Conservation (phyloP, 2,888 invertebrate species). For the Argyresthia goedartella region DNA sequence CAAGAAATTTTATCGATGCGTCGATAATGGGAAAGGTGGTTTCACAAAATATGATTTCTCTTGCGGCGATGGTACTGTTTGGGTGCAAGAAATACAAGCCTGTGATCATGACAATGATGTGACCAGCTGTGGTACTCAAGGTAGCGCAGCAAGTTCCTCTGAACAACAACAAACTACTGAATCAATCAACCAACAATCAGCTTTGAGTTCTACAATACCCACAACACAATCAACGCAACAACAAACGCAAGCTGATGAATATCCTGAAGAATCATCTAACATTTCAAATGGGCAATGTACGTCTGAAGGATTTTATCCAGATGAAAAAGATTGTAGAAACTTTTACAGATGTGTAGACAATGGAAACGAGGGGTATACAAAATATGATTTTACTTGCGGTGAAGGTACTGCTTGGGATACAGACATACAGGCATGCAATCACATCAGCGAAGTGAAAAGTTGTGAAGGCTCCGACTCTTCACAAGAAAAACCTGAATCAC, state of each 20-base stretch:
- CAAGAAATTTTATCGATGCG: slow-evolving; percentile 81
- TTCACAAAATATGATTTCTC: slow-evolving; percentile 70
- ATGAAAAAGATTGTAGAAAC: slow-evolving; percentile 54
- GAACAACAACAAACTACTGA: slow-evolving; percentile 11
- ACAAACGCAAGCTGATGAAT: slow-evolving; percentile 19
- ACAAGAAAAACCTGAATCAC: slow-evolving; percentile 18
- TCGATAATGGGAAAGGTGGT: slow-evolving; percentile 53
- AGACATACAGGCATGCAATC: slow-evolving; percentile 63
- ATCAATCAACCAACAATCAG: slow-evolving; percentile 3
- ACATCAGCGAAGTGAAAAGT: slow-evolving; percentile 52
- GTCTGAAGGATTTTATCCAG: slow-evolving; percentile 57
- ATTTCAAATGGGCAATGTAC: slow-evolving; percentile 27
- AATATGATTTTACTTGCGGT: slow-evolving; percentile 68
- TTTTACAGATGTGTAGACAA: slow-evolving; percentile 64
- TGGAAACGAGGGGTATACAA: slow-evolving; percentile 50
- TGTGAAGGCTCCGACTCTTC: slow-evolving; percentile 20
- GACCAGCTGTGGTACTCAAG: slow-evolving; percentile 25
- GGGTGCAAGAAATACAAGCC: slow-evolving; percentile 38
- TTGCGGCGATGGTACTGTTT: slow-evolving; percentile 75
- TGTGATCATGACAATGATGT: slow-evolving; percentile 38
- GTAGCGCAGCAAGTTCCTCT: slow-evolving; percentile 14
- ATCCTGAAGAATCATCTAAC: slow-evolving; percentile 16
- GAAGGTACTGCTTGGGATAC: slow-evolving; percentile 73
- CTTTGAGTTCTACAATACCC: slow-evolving; percentile 13
- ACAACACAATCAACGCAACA: neutral